These are phyloP conservation scores for Poecilia picta DNA, from an alignment of 2,797 vertebrate species.

Conservation along the genomic window DNA sequence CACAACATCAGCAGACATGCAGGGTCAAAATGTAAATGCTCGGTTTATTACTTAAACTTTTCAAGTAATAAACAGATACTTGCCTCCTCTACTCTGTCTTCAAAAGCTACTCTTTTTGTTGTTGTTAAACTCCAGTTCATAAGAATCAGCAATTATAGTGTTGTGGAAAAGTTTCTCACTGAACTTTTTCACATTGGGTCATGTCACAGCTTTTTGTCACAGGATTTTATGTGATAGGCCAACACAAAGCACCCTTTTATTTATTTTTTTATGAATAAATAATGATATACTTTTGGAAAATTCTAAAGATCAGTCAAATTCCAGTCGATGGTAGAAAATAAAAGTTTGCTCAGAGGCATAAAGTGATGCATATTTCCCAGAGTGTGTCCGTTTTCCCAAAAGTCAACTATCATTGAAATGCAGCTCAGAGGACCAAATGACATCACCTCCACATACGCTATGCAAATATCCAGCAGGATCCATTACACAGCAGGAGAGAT, in stretches of 20 bases:
- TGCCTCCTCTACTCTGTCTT: background rate
- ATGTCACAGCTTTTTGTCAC: background rate
- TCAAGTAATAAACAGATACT: background rate
- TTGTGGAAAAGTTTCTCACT: background rate
- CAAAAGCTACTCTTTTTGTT: background rate
- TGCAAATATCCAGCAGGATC: slow-evolving; percentile 72
- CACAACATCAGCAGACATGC: background rate
- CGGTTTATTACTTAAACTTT: background rate
- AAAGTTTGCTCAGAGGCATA: slow-evolving; percentile 47
- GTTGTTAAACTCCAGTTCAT: background rate
- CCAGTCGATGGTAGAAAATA: background rate
- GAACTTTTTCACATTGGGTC: background rate
- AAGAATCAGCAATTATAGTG: background rate
- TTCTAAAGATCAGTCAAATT: background rate
- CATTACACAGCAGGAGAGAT: slow-evolving; percentile 72
- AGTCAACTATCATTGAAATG: slow-evolving; percentile 65
- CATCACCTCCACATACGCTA: slow-evolving; percentile 67
- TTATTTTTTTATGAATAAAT: background rate
- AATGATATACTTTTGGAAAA: background rate
- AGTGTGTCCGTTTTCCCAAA: slow-evolving; percentile 60
- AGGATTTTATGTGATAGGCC: background rate
- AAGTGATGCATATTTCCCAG: slow-evolving; percentile 39
- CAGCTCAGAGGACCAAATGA: slow-evolving; percentile 57
- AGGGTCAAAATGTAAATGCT: background rate
- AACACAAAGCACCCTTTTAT: background rate